These are phyloP conservation scores for Formica aserva DNA, from an alignment of 2,888 invertebrate genomes.

Conservation along the genomic window DNA sequence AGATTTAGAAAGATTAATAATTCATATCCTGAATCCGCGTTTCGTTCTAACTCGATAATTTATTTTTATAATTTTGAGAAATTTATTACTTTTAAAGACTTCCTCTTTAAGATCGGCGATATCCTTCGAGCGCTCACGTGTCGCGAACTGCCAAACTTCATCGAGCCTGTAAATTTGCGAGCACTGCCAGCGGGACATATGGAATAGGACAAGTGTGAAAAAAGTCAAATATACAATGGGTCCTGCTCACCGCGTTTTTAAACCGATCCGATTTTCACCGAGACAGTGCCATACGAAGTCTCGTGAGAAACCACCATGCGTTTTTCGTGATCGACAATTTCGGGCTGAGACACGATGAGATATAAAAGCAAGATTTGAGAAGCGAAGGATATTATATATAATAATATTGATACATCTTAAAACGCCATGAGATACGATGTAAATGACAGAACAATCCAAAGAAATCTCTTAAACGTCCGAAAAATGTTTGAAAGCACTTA, in stretches of 20 bases:
- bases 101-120: constrained; percentile 30
- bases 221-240: background rate
- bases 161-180: constrained; percentile 56
- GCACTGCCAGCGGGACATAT: constrained; percentile 66
- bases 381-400: background rate
- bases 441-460: background rate
- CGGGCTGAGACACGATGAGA: background rate
- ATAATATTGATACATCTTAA: background rate
- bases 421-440: background rate
- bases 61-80: constrained; percentile 14
- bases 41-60: constrained; percentile 7
- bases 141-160: constrained; percentile 37
- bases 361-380: constrained; percentile 17
- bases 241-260: constrained; percentile 25
- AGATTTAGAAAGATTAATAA: background rate
- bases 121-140: constrained; percentile 24
- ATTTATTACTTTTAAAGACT: background rate
- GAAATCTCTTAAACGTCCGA: background rate
- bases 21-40: background rate
- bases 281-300: constrained; percentile 53
- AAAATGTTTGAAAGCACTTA: background rate
- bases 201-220: constrained; percentile 36
- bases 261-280: constrained; percentile 28
- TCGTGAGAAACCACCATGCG: constrained; percentile 26
- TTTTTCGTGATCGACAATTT: constrained; percentile 40